Evolutionary conservation across 2,113 vertebrate genomes (phyloP).

Genomic region (Prunella himalayana): DNA sequence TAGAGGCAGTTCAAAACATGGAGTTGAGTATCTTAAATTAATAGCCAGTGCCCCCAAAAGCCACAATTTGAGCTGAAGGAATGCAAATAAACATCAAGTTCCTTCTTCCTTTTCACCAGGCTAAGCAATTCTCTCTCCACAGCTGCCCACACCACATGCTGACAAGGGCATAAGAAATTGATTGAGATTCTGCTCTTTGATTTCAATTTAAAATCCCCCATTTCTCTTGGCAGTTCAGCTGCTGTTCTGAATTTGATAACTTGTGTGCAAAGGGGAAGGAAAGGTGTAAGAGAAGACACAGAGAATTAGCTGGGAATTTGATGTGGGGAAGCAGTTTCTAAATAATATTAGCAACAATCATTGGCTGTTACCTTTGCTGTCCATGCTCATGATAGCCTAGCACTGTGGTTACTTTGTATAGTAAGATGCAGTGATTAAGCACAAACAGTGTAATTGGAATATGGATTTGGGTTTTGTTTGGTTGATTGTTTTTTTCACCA

Average conservation of each 20-base stretch:
- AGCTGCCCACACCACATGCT: neutral
- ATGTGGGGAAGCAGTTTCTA: neutral
- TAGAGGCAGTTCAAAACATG: neutral
- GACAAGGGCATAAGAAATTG: neutral
- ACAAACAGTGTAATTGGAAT: neutral
- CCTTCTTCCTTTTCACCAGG: neutral
- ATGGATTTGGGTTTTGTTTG: neutral
- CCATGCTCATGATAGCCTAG: rapidly evolving
- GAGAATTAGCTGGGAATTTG: neutral
- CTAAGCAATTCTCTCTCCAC: neutral
- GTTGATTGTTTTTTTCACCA: neutral
- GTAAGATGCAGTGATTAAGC: neutral
- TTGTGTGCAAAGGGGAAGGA: neutral
- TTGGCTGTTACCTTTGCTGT: neutral
- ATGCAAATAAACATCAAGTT: neutral
- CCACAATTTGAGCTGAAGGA: neutral
- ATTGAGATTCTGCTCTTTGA: slow-evolving; percentile 13
- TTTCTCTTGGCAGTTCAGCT: neutral
- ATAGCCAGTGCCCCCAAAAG: neutral
- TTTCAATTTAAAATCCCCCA: neutral
- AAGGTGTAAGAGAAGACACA: neutral
- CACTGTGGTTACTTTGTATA: rapidly evolving
- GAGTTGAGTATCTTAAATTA: neutral
- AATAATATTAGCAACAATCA: neutral
- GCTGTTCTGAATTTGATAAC: neutral